Evolutionary conservation across 2,797 vertebrate genomes (phyloP).

Genomic region (Myotis planiceps): DNA sequence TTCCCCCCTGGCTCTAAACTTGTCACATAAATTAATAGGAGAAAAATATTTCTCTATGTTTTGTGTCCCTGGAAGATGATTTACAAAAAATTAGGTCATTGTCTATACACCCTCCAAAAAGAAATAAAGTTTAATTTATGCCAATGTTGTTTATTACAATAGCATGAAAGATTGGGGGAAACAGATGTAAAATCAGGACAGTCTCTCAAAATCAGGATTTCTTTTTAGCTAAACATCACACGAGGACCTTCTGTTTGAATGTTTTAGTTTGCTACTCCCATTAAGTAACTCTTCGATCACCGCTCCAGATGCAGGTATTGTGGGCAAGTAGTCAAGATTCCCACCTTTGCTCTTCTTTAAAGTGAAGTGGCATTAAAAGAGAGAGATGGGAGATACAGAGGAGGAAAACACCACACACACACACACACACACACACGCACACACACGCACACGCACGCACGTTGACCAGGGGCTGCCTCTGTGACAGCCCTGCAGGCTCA

Average conservation of each 20-base stretch:
- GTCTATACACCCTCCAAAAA: background rate
- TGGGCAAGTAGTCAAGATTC: background rate
- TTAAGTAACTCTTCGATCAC: conserved; percentile 19
- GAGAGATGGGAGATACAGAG: background rate
- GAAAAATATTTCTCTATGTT: background rate
- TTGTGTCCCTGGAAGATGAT: background rate
- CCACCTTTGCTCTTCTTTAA: background rate
- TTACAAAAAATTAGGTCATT: conserved; percentile 34
- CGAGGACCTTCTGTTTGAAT: background rate
- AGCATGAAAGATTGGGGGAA: background rate
- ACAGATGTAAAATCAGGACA: background rate
- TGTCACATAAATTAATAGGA: conserved; percentile 43
- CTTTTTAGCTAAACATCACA: background rate
- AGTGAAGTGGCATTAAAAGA: background rate
- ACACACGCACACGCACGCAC: background rate
- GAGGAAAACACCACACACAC: background rate
- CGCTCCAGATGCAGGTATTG: background rate
- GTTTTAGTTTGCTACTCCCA: background rate
- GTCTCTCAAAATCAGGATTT: background rate
- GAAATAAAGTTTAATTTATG: background rate
- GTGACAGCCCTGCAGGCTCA: background rate
- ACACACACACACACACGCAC: background rate
- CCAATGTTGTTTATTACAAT: background rate
- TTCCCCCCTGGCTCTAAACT: background rate
- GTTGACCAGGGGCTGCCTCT: background rate